These are phyloP conservation scores for Cyrtodaria siliqua DNA, from an alignment of 2,888 invertebrate genomes.

Conservation along the genomic window DNA sequence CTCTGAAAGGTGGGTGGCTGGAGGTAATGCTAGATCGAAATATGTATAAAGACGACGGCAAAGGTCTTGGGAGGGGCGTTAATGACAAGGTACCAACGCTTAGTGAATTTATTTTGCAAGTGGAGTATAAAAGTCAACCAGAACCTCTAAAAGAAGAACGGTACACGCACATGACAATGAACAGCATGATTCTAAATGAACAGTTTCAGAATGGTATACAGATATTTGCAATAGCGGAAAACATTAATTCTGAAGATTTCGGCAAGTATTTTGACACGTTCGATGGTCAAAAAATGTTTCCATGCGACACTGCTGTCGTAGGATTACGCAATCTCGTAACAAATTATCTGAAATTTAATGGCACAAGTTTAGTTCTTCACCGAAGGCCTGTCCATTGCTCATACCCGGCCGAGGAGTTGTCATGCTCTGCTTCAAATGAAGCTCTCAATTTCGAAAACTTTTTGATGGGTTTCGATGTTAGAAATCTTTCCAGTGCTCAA, in stretches of 20 bases:
- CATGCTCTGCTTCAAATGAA: constrained; percentile 47
- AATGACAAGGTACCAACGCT: constrained; percentile 76
- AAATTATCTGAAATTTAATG: constrained; percentile 72
- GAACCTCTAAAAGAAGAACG: constrained; percentile 19
- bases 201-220: constrained; percentile 67
- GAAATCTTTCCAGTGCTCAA: not conserved
- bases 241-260: constrained; percentile 9
- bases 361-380: constrained; percentile 77
- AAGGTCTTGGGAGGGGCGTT: constrained; percentile 82
- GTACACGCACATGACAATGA: constrained; percentile 63
- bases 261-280: constrained; percentile 15
- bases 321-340: constrained; percentile 75
- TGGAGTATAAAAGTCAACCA: constrained; percentile 64
- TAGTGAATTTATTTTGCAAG: constrained; percentile 74
- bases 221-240: constrained; percentile 14
- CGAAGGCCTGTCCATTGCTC: constrained; percentile 73
- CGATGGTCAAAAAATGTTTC: constrained; percentile 53
- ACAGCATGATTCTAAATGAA: constrained; percentile 59
- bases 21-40: constrained; percentile 85
- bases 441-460: constrained; percentile 28
- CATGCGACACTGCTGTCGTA: constrained; percentile 75
- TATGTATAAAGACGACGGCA: constrained; percentile 78
- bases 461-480: constrained; percentile 5
- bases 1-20: constrained; percentile 77
- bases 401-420: constrained; percentile 60